Evolutionary conservation across 2,888 invertebrate genomes (phyloP), one percentile per base, ranked within the genome.

Genomic region (Hydrotaea cyrtoneurina): DNA sequence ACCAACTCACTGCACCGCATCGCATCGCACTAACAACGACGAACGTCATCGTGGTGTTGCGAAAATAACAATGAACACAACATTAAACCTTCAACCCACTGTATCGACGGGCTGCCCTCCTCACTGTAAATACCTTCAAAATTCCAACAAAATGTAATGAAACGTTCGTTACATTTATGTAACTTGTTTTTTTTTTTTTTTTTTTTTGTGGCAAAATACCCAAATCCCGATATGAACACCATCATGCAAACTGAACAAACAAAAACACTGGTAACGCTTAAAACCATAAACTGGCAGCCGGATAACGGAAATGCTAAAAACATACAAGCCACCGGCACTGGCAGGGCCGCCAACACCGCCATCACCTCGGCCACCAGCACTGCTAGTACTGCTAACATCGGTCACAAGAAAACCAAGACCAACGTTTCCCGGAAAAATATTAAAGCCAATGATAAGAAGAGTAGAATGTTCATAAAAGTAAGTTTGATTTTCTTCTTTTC

Each of bases 401-500:
- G 66, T 43, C 74, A 57, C 78, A 85, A 79, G 21, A 85, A 85
- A 85, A 62, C 85, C 73, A 85, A 80, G 79, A 82, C 74, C 79
- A 85, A 82, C 77, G 76, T 72, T 73, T 69, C 82, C 74, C 80
- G 87, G 79, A 87, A 87, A 82, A 62, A 82, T 86, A 55, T 83
- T 73, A 87, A 87, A 86, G 78, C 86, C 80, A 86, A 86, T 87
- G 87, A 85, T 81, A 83, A 87, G 82, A 83, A 87, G 79, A 77
- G 73, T 82, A 88, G 87, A 87, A 78, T 88, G 87, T 87, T 88
- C 86, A 89, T 89, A 87, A 88, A 87, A 87, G 89, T 89, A 89
- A 89, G 89, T 89, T 86, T 31, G 2, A 7, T 31, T 31, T 31
- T 31, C 81, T 84, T 73, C 80, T 74, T 74, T 74, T 78, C 62